phyloP scores from a whole-genome alignment of 2,888 invertebrate genomes.

The Drosophila algonquin region DNA sequence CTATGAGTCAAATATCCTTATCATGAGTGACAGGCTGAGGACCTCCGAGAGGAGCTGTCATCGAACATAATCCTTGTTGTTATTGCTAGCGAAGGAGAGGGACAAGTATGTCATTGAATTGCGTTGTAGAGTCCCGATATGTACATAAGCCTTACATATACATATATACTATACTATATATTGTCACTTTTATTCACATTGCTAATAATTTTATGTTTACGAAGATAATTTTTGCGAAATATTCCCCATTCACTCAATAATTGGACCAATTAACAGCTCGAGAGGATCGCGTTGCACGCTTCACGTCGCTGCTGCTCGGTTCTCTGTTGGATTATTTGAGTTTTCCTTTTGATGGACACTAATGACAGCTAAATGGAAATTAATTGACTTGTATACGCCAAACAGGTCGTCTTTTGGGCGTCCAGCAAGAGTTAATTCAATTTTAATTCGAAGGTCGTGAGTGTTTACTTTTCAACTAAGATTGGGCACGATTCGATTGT shows the following conservation, averaged over 20 bases:
- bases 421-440: slow-evolving; percentile 26
- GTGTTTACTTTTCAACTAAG: slow-evolving; percentile 26
- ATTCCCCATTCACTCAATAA: slow-evolving; percentile 16
- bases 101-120: no score
- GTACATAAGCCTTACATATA: not conserved
- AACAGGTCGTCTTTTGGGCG: slow-evolving; percentile 21
- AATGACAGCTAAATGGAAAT: slow-evolving; percentile 58
- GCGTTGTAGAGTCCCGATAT: not conserved
- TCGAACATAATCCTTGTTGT: no score
- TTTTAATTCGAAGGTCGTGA: slow-evolving; percentile 42
- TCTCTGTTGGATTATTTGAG: slow-evolving; percentile 36
- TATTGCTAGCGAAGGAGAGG: no score
- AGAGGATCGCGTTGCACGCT: slow-evolving; percentile 28
- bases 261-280: slow-evolving; percentile 42
- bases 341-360: slow-evolving; percentile 48
- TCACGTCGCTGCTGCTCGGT: slow-evolving; percentile 15
- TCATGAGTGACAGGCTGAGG: no score
- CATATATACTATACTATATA: not conserved
- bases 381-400: slow-evolving; percentile 52
- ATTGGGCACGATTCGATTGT: slow-evolving; percentile 3
- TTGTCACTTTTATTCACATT: slow-evolving; percentile 11
- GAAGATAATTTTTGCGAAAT: slow-evolving; percentile 8
- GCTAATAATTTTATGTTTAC: not conserved
- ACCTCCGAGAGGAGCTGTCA: no score
- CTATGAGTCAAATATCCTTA: no score